These are phyloP conservation scores for Darevskia nairensis DNA, from an alignment of 2,797 vertebrate genomes.

Conservation along the genomic window DNA sequence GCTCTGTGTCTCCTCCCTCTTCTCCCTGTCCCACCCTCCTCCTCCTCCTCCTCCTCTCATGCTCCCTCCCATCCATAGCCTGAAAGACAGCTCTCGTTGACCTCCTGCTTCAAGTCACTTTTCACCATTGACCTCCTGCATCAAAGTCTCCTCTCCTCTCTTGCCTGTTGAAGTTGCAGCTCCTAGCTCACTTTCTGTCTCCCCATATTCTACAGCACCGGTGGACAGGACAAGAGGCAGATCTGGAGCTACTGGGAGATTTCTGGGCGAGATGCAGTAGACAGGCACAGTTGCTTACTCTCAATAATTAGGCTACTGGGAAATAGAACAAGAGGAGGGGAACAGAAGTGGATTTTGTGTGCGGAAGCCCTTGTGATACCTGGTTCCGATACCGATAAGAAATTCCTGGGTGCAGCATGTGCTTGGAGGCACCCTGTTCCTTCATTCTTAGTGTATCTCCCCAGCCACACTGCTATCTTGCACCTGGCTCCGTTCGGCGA, in stretches of 20 bases:
- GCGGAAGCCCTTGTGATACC: neutral
- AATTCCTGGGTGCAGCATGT: neutral
- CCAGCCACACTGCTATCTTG: neutral
- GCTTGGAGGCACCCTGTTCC: neutral
- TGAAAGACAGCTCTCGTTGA: constrained; percentile 24
- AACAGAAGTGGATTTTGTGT: neutral
- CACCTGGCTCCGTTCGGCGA: neutral
- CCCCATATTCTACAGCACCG: constrained; percentile 12
- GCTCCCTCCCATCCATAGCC: constrained; percentile 45
- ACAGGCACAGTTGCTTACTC: neutral
- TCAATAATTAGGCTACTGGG: too few species aligned
- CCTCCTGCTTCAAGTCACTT: constrained; percentile 57
- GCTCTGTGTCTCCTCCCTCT: constrained; percentile 54
- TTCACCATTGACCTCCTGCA: constrained; percentile 51
- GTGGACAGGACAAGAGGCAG: neutral
- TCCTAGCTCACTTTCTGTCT: neutral
- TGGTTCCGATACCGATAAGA: neutral
- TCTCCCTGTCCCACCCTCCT: constrained; percentile 59
- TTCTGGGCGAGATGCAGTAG: neutral
- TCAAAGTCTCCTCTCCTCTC: constrained; percentile 31
- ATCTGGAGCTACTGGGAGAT: neutral
- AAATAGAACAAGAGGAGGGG: neutral
- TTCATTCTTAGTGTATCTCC: neutral
- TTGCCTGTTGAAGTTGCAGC: neutral
- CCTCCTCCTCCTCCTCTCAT: constrained; percentile 35